Base-by-base conservation (phyloP, 1,140 invertebrate species). In the Apis dorsata region DNA sequence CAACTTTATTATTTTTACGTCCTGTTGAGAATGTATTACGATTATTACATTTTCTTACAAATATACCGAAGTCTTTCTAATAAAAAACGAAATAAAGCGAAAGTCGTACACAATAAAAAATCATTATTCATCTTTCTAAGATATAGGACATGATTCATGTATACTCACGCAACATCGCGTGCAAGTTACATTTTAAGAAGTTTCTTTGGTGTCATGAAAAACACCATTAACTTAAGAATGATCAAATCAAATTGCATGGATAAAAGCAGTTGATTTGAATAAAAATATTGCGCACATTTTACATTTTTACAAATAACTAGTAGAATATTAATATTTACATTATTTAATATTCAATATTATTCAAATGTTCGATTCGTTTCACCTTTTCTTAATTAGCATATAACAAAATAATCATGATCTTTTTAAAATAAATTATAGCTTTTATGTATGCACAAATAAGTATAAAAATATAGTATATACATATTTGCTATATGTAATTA, bases 151-250 rank as follows among this genome's bases (percentile, higher is more conserved):
- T 70, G 68, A 69, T 75, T 69, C 55, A 57, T 34, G 62, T 66
- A 55, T 55, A 60, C 55, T 69, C 89, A 90, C 83, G 89, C 89
- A 84, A 90, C 62, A 76, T 90, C 83, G 89, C 89, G 89, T 90
- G 89, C 68, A 63, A 44, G 34, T 44, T 44, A 44, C 34, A 44
- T 44, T 17, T 53, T 55, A 86, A 87, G 65, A 74, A 83, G 63
- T 79, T 83, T 80, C 76, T 70, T 51, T 86, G 86, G 87, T 85
- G 86, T 90, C 85, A 88, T 51, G 53, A 34, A 80, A 69, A 84
- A 66, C 82, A 71, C 90, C 86, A 90, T 90, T 86, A 89, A 86
- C 80, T 81, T 59, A 34, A 19, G 51, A 53, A 44, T 68, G 73
- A 68, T 85, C 77, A 76, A 75, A 86, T 86, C 80, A 79, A 77